A percentile compares a stretch with the other conserved stretches of the same genome.
phyloP scores from a whole-genome alignment of 2,113 vertebrate genomes.

The Muntiacus reevesi region DNA sequence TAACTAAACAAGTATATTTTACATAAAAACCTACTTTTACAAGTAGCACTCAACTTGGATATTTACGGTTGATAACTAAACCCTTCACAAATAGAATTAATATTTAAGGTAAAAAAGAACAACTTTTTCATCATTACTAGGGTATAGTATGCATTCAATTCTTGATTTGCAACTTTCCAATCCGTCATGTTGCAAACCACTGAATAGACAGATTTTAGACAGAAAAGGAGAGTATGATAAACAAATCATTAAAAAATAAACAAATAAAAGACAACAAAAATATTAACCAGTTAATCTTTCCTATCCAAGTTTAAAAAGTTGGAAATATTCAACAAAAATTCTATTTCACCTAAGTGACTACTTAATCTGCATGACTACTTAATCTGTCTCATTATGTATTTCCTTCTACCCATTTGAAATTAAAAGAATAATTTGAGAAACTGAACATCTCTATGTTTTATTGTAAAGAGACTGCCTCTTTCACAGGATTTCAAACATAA shows the following conservation, averaged over 20 bases:
- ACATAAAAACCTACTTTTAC: not conserved
- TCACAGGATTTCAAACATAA: not conserved
- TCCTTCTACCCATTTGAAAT: not conserved
- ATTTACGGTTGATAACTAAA: not conserved
- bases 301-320: not conserved
- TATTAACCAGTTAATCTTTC: not conserved
- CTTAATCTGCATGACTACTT: not conserved
- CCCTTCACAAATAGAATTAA: not conserved
- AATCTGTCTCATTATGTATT: not conserved
- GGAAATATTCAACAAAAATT: not conserved
- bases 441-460: not conserved
- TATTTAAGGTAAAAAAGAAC: not conserved
- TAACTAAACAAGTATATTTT: not conserved
- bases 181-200: not conserved
- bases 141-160: not conserved
- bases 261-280: not conserved
- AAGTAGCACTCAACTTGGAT: not conserved
- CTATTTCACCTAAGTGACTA: not conserved
- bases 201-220: not conserved
- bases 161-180: not conserved
- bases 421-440: slow-evolving; percentile 6
- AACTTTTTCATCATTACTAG: not conserved
- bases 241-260: not conserved
- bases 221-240: not conserved
- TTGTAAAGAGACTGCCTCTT: not conserved